Evolutionary conservation across 2,888 invertebrate species (phyloP), one percentile per base, ranked within the genome.

Genomic region (Ormyrus rosae): DNA sequence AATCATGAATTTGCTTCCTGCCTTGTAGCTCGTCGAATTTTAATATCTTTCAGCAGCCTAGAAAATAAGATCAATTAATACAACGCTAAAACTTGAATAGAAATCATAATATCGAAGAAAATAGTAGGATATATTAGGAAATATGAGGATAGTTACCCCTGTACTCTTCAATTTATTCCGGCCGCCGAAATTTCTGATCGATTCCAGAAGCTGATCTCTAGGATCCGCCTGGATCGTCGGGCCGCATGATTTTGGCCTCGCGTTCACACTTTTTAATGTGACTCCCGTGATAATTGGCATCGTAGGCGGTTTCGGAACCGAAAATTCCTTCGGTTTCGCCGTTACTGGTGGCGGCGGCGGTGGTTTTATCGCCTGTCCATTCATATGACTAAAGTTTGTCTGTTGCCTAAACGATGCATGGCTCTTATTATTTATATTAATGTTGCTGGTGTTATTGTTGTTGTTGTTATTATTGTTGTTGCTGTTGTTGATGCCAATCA

Each of bases 121-220:
- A 34, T 34, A 34, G 34, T 34, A 34, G 34, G 34, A 34, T 34
- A 34, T 34, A 13, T 13, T 13, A 4, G 34, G 4, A 34, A 34
- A 4, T 4, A 4, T 2, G 0, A 34, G 34, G 19, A 63, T 13
- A 19, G 8, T 51, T 11, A 13, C 4, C 48, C 86, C 85, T 81
- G 89, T 88, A 70, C 83, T 89, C 70, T 83, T 88, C 64, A 90
- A 85, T 46, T 88, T 89, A 19, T 85, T 84, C 13, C 86, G 86
- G 19, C 90, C 90, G 51, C 90, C 90, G 83, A 95, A 96, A 87
- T 92, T 94, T 83, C 95, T 92, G 86, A 96, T 96, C 19, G 95
- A 94, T 70, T 93, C 93, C 89, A 96, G 91, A 53, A 96, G 91
- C 85, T 94, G 93, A 84, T 94, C 93, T 65, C 95, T 91, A 0